Percentiles rank a stretch among this genome's conserved stretches.
Conservation (phyloP, 2,797 vertebrate genomes). For the Acropternis orthonyx region DNA sequence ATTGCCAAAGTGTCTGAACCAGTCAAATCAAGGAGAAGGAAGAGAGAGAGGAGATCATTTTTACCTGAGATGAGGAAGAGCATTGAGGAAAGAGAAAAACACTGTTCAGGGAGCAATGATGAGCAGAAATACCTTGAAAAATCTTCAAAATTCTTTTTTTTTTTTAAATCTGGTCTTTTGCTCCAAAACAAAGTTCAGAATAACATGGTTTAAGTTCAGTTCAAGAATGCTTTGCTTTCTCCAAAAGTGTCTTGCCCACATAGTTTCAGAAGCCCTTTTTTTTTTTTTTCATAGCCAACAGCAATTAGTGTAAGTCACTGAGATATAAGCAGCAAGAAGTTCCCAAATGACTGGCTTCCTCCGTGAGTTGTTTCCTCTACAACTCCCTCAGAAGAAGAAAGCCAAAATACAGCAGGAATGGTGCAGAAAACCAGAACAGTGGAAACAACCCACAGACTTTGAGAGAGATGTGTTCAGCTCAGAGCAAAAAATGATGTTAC, state of each 20-base stretch:
- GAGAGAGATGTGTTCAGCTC: neutral
- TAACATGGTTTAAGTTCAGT: neutral
- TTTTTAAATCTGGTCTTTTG: neutral
- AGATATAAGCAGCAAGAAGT: neutral
- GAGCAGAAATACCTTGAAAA: neutral
- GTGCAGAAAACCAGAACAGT: neutral
- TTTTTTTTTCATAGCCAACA: neutral
- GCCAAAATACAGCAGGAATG: neutral
- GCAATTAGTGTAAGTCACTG: neutral
- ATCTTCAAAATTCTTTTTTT: neutral
- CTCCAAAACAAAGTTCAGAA: neutral
- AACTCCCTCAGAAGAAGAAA: neutral
- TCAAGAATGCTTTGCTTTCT: neutral
- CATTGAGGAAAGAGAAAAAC: neutral
- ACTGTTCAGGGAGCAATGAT: neutral
- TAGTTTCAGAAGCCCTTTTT: neutral
- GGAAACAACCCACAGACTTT: neutral
- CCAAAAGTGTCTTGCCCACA: neutral
- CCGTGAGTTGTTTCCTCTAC: neutral
- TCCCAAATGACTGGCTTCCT: neutral
- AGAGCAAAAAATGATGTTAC: neutral
- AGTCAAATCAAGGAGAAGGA: neutral
- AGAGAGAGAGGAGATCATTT: neutral
- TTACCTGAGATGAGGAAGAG: neutral
- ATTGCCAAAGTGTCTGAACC: neutral